Base-by-base conservation (phyloP, 2,797 vertebrate species). In the Myoxocephalus aenaeus region DNA sequence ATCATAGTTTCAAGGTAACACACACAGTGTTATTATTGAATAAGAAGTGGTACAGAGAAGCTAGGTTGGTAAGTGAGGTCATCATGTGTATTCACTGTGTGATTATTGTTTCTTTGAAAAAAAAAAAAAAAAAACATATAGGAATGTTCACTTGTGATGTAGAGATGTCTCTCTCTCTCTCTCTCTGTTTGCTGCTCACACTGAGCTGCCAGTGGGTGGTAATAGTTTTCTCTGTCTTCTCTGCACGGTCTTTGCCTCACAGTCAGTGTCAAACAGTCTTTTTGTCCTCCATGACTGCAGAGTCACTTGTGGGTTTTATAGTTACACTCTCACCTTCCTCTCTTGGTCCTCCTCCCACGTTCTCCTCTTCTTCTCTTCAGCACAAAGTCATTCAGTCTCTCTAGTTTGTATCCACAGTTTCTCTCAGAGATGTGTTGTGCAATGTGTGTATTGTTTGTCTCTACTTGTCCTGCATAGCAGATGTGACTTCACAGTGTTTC, bases 331-430 rank as follows among this genome's bases (percentile, higher is more conserved):
- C 48, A 51, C 48, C 20, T 80, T 29, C 71, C 62, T 67, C 1
- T 61, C 53, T 80, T 64, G 61, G 25, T 65, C 51, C 58, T 75
- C 67, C 36, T 80, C 77, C 65, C 50, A 73, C 73, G 22, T 58
- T 56, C 68, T 80, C 17, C 44, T 61, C 70, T 70, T 14, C 46
- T 56, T 46, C 14, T 61, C 68, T 83, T 53, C 54, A 58, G n/a
- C 70, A 59, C 82, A 89, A 87, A 83, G 79, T 81, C 80, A 72
- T 84, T 53, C 61, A 44, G 59, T 79, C 80, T 90, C 81, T 70
- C 27, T 9, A n/a, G 29, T 68, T 17, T 64, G n/a, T 3, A 0
- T 12, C 57, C 29, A 63, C 20, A 18, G 56, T 51, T 69, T 32
- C 58, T 73, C n/a, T 42, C 2, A 56, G 25, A 22, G 13, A 18